Percentiles rank a stretch among this genome's conserved stretches.
phyloP scores from a whole-genome alignment of 2,888 invertebrate genomes.

The Phortica okadai region DNA sequence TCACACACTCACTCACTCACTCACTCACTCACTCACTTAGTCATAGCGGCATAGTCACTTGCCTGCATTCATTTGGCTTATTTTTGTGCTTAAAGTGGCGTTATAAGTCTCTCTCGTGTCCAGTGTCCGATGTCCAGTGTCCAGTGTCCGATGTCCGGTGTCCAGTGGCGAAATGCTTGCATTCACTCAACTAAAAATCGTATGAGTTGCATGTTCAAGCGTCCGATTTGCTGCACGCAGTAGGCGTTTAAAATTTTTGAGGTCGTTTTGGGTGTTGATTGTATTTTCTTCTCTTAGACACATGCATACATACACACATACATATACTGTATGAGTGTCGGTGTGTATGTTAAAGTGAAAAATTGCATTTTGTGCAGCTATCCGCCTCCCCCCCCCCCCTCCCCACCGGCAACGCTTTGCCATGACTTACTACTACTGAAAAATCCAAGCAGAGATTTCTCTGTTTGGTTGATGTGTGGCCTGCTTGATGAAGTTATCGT shows the following conservation, averaged over 20 bases:
- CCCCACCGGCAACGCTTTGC: neutral
- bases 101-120: conserved; percentile 41
- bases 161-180: neutral
- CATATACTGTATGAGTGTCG: conserved; percentile 24
- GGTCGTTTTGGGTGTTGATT: conserved; percentile 60
- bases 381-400: neutral
- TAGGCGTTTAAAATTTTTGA: conserved; percentile 69
- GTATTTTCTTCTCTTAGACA: conserved; percentile 53
- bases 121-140: neutral
- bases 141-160: no score
- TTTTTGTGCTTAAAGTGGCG: conserved; percentile 47
- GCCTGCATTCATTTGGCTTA: conserved; percentile 34
- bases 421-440: neutral
- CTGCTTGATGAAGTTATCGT: conserved; percentile 19
- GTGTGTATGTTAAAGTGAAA: conserved; percentile 55
- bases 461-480: neutral
- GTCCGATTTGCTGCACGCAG: neutral
- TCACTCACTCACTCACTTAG: neutral
- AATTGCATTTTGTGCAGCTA: conserved; percentile 69
- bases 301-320: conserved; percentile 21
- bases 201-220: neutral
- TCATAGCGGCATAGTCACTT: neutral
- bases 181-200: neutral
- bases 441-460: neutral
- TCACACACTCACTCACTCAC: neutral